Evolutionary conservation across 37 sponge, comb jelly and placozoan genomes (phyloP).

Genomic region (Ianthella basta): DNA sequence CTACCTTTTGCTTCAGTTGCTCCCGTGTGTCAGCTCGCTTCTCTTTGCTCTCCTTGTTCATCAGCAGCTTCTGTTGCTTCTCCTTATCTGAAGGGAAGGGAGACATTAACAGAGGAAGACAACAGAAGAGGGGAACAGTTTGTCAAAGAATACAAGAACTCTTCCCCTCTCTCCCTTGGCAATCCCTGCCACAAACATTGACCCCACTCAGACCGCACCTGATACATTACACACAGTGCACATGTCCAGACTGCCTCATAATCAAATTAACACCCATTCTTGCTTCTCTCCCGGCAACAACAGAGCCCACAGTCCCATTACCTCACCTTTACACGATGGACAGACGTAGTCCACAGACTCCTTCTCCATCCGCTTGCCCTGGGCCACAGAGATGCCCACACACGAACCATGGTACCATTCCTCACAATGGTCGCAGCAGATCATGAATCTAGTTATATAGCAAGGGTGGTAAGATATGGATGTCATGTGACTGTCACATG

Average conservation of each 20-base stretch:
- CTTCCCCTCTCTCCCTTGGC: too few species aligned
- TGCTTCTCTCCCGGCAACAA: too few species aligned
- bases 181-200: too few species aligned
- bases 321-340: conserved; percentile 45
- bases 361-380: conserved; percentile 85
- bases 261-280: too few species aligned
- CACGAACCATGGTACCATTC: conserved; percentile 94
- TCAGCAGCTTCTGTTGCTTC: conserved; percentile 20
- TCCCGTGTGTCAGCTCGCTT: conserved; percentile 19
- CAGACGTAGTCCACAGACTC: conserved; percentile 71
- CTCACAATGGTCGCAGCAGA: conserved; percentile 87
- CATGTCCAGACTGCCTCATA: background rate
- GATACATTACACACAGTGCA: conserved; percentile 8
- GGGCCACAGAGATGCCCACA: conserved; percentile 77
- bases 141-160: too few species aligned
- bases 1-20: conserved; percentile 26
- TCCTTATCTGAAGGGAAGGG: conserved; percentile 23
- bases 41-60: conserved; percentile 13
- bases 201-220: too few species aligned
- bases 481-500: too few species aligned
- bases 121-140: too few species aligned
- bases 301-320: too few species aligned
- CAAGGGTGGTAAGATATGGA: too few species aligned
- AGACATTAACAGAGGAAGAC: too few species aligned
- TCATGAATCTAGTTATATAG: conserved; percentile 73